Base-by-base conservation (phyloP, 2,113 vertebrate genomes). In the Brevimyrus niger region DNA sequence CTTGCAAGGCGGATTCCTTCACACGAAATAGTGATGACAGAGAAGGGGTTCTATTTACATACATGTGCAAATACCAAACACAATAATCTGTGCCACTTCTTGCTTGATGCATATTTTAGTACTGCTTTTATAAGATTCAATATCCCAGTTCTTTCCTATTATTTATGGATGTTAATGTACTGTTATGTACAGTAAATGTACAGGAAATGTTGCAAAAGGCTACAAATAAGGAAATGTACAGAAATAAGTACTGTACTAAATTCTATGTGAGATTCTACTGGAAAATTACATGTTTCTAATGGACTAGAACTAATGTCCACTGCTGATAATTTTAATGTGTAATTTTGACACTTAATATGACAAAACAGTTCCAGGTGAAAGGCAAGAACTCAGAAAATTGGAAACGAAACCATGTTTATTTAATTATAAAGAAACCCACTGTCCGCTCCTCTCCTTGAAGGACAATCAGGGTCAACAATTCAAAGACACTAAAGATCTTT, bases 341-440 rank as follows among this genome's bases (percentile, higher is more conserved):
- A 17, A 80, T 69, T 65, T 27, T 69, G 9, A 69, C 61, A 31
- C 13, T 31, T 31, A 69, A 13, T 31, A 27, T 69, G 61, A 69
- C 9, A 17, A 42, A 80, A 76, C 38, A 80, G 15, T 80, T 80
- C 73, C 73, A 42, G 15, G 31, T 80, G 35, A 80, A 80, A 80
- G 4, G 10, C 82, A 65, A 73, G 13, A 51, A 38, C 46, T 38
- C 23, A 15, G 6, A 35, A 76, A 83, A 47, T 35, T 93, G 91
- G 90, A 93, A 93, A 94, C 91, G 55, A 94, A 95, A 91, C 91
- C 90, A 90, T 91, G 90, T 95, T 95, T 95, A 95, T 95, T 95
- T 94, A 87, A 88, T 92, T 89, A 92, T 92, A 91, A 95, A 94
- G 92, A 65, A 47, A 84, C 93, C 93, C 92, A 82, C 50, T 65